Conservation (phyloP, 1,140 invertebrate species). For the Phymastichus coffea region DNA sequence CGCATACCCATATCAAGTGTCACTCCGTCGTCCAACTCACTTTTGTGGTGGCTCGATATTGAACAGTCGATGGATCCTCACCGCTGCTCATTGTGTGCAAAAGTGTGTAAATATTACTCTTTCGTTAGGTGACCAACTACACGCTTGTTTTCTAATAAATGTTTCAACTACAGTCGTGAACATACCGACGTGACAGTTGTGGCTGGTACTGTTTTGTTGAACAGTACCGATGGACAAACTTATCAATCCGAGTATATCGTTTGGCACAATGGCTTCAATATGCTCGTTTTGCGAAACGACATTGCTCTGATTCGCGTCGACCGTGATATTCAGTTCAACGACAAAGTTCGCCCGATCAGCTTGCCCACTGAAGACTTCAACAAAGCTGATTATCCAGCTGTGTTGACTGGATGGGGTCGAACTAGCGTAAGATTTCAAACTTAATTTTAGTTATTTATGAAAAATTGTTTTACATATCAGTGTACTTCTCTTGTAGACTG, state of each 20-base stretch:
- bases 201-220: neutral
- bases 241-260: slow-evolving; percentile 39
- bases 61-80: slow-evolving; percentile 50
- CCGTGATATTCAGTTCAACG: slow-evolving; percentile 35
- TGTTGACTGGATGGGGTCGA: slow-evolving; percentile 56
- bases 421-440: slow-evolving; percentile 10
- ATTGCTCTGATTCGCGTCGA: slow-evolving; percentile 53
- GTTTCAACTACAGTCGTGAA: neutral
- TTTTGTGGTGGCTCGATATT: slow-evolving; percentile 57
- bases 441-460: neutral
- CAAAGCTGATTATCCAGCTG: slow-evolving; percentile 28
- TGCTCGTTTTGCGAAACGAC: slow-evolving; percentile 45
- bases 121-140: neutral
- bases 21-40: slow-evolving; percentile 36
- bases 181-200: neutral
- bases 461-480: neutral
- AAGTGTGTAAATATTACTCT: neutral
- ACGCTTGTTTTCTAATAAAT: too few species aligned
- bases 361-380: slow-evolving; percentile 31
- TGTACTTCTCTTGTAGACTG: neutral
- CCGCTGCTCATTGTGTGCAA: slow-evolving; percentile 55
- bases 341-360: slow-evolving; percentile 38
- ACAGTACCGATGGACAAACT: slow-evolving; percentile 24
- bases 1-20: slow-evolving; percentile 51
- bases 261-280: slow-evolving; percentile 46